A percentile compares a stretch with the other conserved stretches of the same genome.
Conservation (phyloP, 2,113 vertebrate species). For the Pyxicephalus adspersus region DNA sequence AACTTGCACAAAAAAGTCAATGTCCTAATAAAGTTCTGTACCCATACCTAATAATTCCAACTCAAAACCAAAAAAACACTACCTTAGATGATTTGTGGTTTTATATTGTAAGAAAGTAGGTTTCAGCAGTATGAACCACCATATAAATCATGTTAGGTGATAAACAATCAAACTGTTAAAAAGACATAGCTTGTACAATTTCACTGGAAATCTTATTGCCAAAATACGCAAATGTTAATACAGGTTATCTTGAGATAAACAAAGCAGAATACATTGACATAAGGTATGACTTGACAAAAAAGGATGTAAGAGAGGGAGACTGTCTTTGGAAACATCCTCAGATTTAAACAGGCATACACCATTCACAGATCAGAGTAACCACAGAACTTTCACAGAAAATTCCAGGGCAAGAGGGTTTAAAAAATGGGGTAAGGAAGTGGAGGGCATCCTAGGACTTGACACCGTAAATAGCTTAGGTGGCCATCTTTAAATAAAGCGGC, state of each 20-base stretch:
- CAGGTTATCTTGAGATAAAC: not conserved
- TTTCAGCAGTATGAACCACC: too few species aligned
- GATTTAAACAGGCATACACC: slow-evolving; percentile 45
- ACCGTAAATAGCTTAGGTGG: slow-evolving; percentile 12
- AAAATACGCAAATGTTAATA: slow-evolving; percentile 48
- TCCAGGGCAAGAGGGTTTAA: not conserved
- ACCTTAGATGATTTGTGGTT: too few species aligned
- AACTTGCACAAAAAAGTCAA: too few species aligned
- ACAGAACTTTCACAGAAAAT: slow-evolving; percentile 55
- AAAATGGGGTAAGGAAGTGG: not conserved
- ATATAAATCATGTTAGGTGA: not conserved
- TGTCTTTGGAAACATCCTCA: slow-evolving; percentile 47
- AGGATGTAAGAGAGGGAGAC: slow-evolving; percentile 27
- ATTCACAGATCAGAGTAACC: slow-evolving; percentile 56
- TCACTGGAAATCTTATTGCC: slow-evolving; percentile 37
- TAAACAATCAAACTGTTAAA: slow-evolving; percentile 8
- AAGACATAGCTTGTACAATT: not conserved
- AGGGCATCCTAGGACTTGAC: slow-evolving; percentile 24
- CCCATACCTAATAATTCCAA: too few species aligned
- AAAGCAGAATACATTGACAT: slow-evolving; percentile 26
- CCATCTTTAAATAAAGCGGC: slow-evolving; percentile 54
- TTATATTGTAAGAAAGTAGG: too few species aligned
- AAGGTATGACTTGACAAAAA: slow-evolving; percentile 27
- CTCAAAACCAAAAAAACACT: too few species aligned
- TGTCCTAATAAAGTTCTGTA: too few species aligned